A percentile compares a stretch with the other conserved stretches of the same genome.
phyloP scores from a whole-genome alignment of 92 coral and sea anemone species.

The Actinernus sp. region DNA sequence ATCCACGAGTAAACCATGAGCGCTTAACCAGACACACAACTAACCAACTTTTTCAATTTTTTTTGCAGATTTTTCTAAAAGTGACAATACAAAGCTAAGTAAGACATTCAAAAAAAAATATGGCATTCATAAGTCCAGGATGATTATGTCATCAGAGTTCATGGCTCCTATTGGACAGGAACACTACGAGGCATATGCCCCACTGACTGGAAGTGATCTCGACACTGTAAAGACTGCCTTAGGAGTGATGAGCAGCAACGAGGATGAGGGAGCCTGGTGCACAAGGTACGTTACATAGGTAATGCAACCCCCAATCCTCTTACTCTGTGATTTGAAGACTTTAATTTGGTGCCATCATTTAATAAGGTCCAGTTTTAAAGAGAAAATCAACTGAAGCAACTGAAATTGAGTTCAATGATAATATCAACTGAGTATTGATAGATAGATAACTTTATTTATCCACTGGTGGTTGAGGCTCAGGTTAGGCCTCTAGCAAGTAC shows the following conservation, averaged over 20 bases:
- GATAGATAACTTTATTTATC: too few species aligned
- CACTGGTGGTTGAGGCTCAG: too few species aligned
- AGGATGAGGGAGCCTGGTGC: constrained; percentile 44
- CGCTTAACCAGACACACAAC: too few species aligned
- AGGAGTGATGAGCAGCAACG: constrained; percentile 21
- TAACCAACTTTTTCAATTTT: too few species aligned
- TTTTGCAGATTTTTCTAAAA: constrained; percentile 14
- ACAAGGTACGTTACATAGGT: constrained; percentile 83
- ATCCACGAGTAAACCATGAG: too few species aligned
- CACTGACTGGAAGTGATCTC: constrained; percentile 71
- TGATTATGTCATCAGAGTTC: constrained; percentile 70
- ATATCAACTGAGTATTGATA: too few species aligned
- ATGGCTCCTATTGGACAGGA: constrained; percentile 89
- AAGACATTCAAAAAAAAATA: constrained; percentile 71
- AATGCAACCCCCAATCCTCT: too few species aligned
- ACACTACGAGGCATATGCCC: constrained; percentile 81
- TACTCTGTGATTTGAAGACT: neutral
- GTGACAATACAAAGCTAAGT: constrained; percentile 47
- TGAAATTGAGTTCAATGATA: too few species aligned
- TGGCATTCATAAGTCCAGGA: constrained; percentile 70
- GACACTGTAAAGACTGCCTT: constrained; percentile 43
- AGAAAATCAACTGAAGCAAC: too few species aligned
- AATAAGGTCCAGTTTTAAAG: too few species aligned
- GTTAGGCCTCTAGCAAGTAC: too few species aligned
- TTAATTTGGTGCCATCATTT: neutral